Evolutionary conservation across 1,140 invertebrate genomes (phyloP), one percentile per base, ranked within the genome.

Genomic region (Ganaspis sp.): DNA sequence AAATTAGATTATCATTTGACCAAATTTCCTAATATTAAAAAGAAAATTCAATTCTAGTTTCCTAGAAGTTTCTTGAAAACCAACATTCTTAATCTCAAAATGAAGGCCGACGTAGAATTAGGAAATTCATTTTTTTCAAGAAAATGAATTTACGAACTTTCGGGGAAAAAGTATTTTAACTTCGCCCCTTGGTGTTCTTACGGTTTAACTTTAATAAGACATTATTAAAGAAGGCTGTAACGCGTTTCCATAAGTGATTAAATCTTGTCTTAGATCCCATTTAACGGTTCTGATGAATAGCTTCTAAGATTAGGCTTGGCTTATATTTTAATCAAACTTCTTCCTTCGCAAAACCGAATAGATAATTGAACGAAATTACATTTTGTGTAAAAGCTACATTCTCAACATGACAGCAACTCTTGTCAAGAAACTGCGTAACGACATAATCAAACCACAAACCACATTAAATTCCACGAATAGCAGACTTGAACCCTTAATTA

Each of bases 261-360:
- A 64, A 29, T 29, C 58, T 64, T 34, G 58, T 29, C 58, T 64
- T 64, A 64, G 58, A 64, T 29, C 11, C 58, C 26, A 64, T 64
- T 64, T 64, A 64, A 64, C 23, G 58, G 4, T 64, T 64, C 23
- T 64, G 58, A 64, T 64, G 58, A 29, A 64, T 64, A 64, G 58
- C 58, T 64, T 64, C 12, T 21, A 64, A 64, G 58, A 29, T 64
- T 64, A 64, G 58, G 26, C 58, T 64, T 29, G 58, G 58, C 58
- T 64, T 64, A 64, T 29, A 64, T 64, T 64, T 64, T 64, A 64
- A 64, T 64, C 58, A 64, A 64, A 64, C 23, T 64, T 64, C 1
- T 29, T 29, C 58, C 26, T 15, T 21, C 4, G n/a, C 23, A 26
- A 64, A 64, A 58, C 19, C 9, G 1, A 17, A n/a, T 17, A 19